Base-by-base conservation (phyloP, 2,113 vertebrate species). In the Peucedramus taeniatus region DNA sequence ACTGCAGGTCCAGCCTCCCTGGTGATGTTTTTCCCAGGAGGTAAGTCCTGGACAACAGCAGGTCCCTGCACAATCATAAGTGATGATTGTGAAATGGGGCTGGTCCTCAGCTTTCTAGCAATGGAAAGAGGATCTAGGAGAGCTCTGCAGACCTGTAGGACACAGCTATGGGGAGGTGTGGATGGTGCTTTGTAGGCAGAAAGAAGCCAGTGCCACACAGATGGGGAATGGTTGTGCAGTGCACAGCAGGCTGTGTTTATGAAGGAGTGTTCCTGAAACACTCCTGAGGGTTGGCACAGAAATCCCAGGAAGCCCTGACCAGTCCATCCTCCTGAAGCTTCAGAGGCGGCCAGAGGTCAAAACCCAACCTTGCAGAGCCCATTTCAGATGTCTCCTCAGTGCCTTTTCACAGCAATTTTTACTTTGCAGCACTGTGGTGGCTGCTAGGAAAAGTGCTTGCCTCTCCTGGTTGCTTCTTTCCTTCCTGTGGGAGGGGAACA, bases 81-180 rank as follows among this genome's bases (percentile, higher is more conserved):
- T 7, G 28, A 20, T n/a, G 56, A 6, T 15, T 49, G 57, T 65
- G 72, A 74, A 40, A 50, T 11, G 15, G 44, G 33, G 28, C 47
- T 85, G 35, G 44, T 35, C 30, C 66, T 78, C 70, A 88, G 11
- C 63, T 95, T 74, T 49, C 57, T 64, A 44, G 42, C 30, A 50
- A 11, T 12, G 31, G 5, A 56, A 51, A 42, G 39, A 78, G n/a
- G 56, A 60, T 49, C 31, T 47, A 21, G 74, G 30, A 42, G 54
- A 83, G 57, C 22, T 7, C 79, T 74, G 26, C 53, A 57, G 69
- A 37, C 22, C 18, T 56, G 30, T 19, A 15, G 75, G 70, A 21
- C 1, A 0, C 3, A 13, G 71, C 11, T 39, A 1, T 0, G 28
- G 42, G 47, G 33, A 64, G 24, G 2, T 76, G 17, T 7, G 35